A percentile compares a stretch with the other conserved stretches of the same genome.
phyloP scores from a whole-genome alignment of 1,140 invertebrate genomes.

The Megathymus violae region DNA sequence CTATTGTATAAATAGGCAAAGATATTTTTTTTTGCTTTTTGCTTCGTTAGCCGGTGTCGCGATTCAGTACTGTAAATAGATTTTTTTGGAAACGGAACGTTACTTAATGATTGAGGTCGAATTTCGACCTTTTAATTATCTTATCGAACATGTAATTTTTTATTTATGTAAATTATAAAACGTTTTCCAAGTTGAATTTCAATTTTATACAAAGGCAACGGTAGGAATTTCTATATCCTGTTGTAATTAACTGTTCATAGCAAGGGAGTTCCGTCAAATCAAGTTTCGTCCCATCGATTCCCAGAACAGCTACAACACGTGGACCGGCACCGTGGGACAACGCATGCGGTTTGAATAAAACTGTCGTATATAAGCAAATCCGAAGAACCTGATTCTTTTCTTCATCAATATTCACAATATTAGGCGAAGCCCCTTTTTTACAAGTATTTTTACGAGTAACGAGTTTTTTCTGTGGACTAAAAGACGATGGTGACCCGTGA shows the following conservation, averaged over 20 bases:
- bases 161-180: too few relatives aligned
- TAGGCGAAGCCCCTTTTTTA: slow-evolving; percentile 75
- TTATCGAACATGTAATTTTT: too few relatives aligned
- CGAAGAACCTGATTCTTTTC: slow-evolving; percentile 78
- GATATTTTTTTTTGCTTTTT: too few relatives aligned
- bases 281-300: slow-evolving; percentile 53
- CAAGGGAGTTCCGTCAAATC: slow-evolving; percentile 44
- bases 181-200: too few relatives aligned
- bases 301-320: slow-evolving; percentile 61
- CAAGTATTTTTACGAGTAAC: slow-evolving; percentile 66
- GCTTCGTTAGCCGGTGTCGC: too few relatives aligned
- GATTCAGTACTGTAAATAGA: too few relatives aligned
- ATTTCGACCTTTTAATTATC: too few relatives aligned
- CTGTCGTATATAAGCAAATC: slow-evolving; percentile 59
- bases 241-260: slow-evolving; percentile 29
- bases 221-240: slow-evolving; percentile 12
- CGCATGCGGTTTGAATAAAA: slow-evolving; percentile 62
- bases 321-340: slow-evolving; percentile 69
- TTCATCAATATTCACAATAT: slow-evolving; percentile 83
- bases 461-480: slow-evolving; percentile 75
- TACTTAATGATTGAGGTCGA: too few relatives aligned
- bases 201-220: not conserved
- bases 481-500: slow-evolving; percentile 74
- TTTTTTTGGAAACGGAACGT: too few relatives aligned
- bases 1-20: too few relatives aligned